Evolutionary conservation across 2,797 vertebrate genomes (phyloP).

Genomic region (Parambassis ranga): DNA sequence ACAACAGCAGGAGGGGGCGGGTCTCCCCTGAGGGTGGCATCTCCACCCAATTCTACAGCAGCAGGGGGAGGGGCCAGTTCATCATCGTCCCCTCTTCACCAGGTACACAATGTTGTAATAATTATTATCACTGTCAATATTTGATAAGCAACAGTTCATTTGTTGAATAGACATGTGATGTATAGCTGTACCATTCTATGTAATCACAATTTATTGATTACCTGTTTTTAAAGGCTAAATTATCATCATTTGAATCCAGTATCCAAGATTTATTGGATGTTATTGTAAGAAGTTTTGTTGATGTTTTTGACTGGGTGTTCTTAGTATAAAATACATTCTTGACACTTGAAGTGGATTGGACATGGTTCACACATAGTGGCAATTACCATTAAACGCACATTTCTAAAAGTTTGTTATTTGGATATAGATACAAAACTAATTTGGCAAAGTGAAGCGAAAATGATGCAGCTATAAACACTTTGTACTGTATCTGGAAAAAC

Average conservation of each 20-base stretch:
- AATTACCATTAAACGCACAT: conserved; percentile 3
- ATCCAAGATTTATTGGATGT: no score
- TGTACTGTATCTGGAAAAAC: neutral
- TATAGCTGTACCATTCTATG: neutral
- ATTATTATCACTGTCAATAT: no score
- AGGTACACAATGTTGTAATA: conserved; percentile 68
- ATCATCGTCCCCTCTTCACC: conserved; percentile 89
- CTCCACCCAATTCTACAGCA: conserved; percentile 87
- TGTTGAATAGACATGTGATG: neutral
- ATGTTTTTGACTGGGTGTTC: neutral
- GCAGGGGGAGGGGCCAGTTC: conserved; percentile 76
- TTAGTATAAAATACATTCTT: neutral
- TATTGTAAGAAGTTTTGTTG: no score
- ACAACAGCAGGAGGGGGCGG: conserved; percentile 74
- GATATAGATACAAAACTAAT: neutral
- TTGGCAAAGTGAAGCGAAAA: neutral
- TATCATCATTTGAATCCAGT: no score
- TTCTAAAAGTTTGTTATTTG: conserved; percentile 5
- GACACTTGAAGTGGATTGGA: conserved; percentile 5
- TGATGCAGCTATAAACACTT: neutral
- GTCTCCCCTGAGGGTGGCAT: conserved; percentile 90
- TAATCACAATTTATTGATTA: no score
- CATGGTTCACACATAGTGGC: conserved; percentile 7
- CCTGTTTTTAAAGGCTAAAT: no score
- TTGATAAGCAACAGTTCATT: no score